These are phyloP conservation scores for Xyliphius kryptos DNA, from an alignment of 2,113 vertebrate species.

Conservation along the genomic window DNA sequence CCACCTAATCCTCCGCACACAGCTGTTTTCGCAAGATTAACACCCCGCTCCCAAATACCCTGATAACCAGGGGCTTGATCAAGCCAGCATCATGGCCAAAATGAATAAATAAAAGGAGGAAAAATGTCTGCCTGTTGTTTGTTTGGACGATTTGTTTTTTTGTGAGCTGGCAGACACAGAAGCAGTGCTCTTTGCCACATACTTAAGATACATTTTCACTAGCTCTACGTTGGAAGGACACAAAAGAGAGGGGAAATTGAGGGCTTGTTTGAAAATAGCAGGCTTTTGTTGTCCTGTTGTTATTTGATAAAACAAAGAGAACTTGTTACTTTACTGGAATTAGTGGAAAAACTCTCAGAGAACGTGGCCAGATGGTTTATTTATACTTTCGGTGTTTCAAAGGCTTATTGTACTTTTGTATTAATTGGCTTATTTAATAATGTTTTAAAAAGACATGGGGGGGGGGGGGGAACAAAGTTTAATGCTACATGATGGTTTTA, in stretches of 20 bases:
- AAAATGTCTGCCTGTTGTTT: conserved; percentile 21
- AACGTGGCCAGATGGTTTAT: conserved; percentile 41
- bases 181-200: conserved; percentile 25
- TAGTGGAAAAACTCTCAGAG: background rate
- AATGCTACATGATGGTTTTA: too few species aligned
- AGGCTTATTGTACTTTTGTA: conserved; percentile 23
- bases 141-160: conserved; percentile 15
- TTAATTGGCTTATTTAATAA: conserved; percentile 11
- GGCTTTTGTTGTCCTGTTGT: conserved; percentile 21
- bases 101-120: conserved; percentile 37
- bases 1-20: conserved; percentile 49
- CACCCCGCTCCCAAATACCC: conserved; percentile 16
- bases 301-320: background rate
- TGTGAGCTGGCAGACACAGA: conserved; percentile 24
- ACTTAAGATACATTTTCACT: conserved; percentile 32
- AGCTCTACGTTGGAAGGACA: conserved; percentile 23
- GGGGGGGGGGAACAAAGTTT: background rate
- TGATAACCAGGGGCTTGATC: conserved; percentile 25
- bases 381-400: background rate
- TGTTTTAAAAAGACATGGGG: background rate
- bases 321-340: conserved; percentile 13
- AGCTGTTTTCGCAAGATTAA: conserved; percentile 51
- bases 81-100: conserved; percentile 37
- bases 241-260: conserved; percentile 22
- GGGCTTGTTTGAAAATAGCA: conserved; percentile 23